A percentile compares a stretch with the other conserved stretches of the same genome.
phyloP scores from a whole-genome alignment of 2,797 vertebrate genomes.

The Cynopterus sphinx region DNA sequence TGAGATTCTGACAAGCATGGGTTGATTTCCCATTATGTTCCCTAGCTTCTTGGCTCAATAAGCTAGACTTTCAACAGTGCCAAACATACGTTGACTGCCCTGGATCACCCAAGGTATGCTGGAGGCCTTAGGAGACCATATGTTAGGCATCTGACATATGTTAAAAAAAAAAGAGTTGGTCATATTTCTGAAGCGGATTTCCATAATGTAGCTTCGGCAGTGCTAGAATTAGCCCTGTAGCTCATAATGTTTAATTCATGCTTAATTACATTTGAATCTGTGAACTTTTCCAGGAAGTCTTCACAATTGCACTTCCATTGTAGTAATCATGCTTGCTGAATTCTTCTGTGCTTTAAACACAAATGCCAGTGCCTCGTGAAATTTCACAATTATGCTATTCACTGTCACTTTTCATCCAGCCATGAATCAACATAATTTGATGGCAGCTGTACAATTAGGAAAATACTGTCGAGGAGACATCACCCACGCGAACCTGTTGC shows the following conservation, averaged over 20 bases:
- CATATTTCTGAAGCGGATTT: slow-evolving; percentile 83
- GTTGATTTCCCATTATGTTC: slow-evolving; percentile 83
- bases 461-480: slow-evolving; percentile 69
- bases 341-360: slow-evolving; percentile 67
- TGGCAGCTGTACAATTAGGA: slow-evolving; percentile 67
- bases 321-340: slow-evolving; percentile 40
- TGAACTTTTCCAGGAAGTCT: slow-evolving; percentile 74
- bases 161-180: slow-evolving; percentile 80
- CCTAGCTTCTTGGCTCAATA: slow-evolving; percentile 81
- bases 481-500: background rate
- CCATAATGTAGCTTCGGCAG: slow-evolving; percentile 73
- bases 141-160: slow-evolving; percentile 84
- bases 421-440: slow-evolving; percentile 72
- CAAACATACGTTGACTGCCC: slow-evolving; percentile 81
- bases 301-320: slow-evolving; percentile 42
- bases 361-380: slow-evolving; percentile 67
- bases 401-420: slow-evolving; percentile 66
- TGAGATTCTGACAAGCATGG: slow-evolving; percentile 79
- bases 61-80: slow-evolving; percentile 79
- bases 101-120: slow-evolving; percentile 81
- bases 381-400: slow-evolving; percentile 63
- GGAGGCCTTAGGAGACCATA: slow-evolving; percentile 81
- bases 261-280: slow-evolving; percentile 77
- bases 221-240: slow-evolving; percentile 80
- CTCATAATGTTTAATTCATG: slow-evolving; percentile 82